Percentiles rank a stretch among this genome's conserved stretches.
Conservation (phyloP, 2,797 vertebrate species). For the Macroramphosus scolopax region DNA sequence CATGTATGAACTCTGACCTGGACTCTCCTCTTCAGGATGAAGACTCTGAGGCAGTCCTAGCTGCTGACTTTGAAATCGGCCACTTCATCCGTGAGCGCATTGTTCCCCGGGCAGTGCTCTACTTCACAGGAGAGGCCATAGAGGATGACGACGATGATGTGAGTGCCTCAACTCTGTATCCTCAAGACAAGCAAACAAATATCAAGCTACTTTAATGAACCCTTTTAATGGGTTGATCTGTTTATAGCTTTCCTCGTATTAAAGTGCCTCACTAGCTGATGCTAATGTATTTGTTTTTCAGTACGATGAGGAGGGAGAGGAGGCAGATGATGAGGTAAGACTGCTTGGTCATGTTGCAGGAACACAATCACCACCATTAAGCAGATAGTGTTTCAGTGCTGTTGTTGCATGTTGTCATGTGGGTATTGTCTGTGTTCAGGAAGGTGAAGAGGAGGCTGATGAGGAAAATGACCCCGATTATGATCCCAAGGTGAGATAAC, state of each 20-base stretch:
- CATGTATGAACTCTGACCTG: too few relatives aligned
- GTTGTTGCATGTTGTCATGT: background rate
- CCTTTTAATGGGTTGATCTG: too few relatives aligned
- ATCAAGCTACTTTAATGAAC: too few relatives aligned
- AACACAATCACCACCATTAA: background rate
- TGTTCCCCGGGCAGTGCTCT: slow-evolving; percentile 93
- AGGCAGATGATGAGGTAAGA: slow-evolving; percentile 95
- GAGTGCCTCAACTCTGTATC: slow-evolving; percentile 60
- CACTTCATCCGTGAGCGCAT: slow-evolving; percentile 97
- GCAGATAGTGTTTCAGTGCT: too few relatives aligned
- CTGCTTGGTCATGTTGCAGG: background rate
- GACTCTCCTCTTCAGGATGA: slow-evolving; percentile 96
- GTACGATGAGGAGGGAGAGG: slow-evolving; percentile 99
- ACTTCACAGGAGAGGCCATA: slow-evolving; percentile 98
- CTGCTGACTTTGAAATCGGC: slow-evolving; percentile 97
- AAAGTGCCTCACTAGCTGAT: too few relatives aligned
- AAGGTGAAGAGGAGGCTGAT: slow-evolving; percentile 97
- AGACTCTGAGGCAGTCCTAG: slow-evolving; percentile 92
- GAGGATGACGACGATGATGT: slow-evolving; percentile 99
- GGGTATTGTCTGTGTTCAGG: slow-evolving; percentile 71
- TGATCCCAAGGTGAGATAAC: slow-evolving; percentile 90
- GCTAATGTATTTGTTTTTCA: slow-evolving; percentile 61
- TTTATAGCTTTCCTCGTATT: too few relatives aligned
- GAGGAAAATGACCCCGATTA: slow-evolving; percentile 98
- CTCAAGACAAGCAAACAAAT: too few relatives aligned